Evolutionary conservation across 2,888 invertebrate species (phyloP), one percentile per base, ranked within the genome.

Genomic region (Chymomyza caudatula): DNA sequence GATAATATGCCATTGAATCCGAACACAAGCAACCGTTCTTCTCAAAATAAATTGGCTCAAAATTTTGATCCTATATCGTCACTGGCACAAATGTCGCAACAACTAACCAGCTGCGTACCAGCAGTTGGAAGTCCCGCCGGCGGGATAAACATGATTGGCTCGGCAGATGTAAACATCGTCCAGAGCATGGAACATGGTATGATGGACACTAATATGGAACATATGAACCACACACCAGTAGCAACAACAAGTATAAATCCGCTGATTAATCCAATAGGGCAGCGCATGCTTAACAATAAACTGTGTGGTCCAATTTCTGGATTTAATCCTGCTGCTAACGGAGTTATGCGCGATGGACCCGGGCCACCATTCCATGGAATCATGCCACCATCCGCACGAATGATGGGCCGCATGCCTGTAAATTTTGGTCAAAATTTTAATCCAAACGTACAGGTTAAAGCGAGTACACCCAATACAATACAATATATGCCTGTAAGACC

Each of bases 401-500:
- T 93, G 92, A 93, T 93, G 92, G 94, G 94, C 37, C 92, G 93
- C 19, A 94, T 94, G 52, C 91, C 92, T 13, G 92, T 93, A 90
- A 93, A 92, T 56, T 89, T 89, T 44, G 60, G 93, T 89, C 76
- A 75, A 0, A 93, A 93, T 6, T 93, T 92, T 83, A 93, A 92
- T 88, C 85, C 89, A 0, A 98, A 96, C 90, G 95, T 97, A 49
- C 96, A 97, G 91, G 97, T 98, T 23, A 98, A 98, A 91, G 96
- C 98, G 8, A 97, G 96, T 90, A 97, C 98, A 11, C 98, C 98
- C 0, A 98, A 98, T 91, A 98, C 98, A 43, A 98, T 98, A 89
- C 98, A 98, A 92, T 98, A 98, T 92, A 93, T 98, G 90, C 98
- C 98, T 20, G 96, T 97, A 59, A 93, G 97, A 91, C 96, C 98